These are phyloP conservation scores for Alethe castanea DNA, from an alignment of 2,113 vertebrate species.

Conservation along the genomic window DNA sequence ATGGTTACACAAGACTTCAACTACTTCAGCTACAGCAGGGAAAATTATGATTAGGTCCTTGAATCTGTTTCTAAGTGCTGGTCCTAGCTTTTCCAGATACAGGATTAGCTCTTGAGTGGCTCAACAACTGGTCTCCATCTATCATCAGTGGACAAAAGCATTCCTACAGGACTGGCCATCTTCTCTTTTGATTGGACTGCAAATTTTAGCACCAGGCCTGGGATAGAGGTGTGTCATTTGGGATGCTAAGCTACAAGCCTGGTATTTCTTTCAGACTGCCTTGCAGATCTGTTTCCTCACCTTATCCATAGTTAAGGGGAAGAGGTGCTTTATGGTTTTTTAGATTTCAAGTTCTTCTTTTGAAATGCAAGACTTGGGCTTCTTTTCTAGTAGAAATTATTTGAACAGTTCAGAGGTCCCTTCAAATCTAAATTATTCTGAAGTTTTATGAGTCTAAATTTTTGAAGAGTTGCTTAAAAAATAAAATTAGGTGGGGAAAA, in stretches of 20 bases:
- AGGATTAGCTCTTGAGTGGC: background rate
- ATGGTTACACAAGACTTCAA: background rate
- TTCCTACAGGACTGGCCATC: background rate
- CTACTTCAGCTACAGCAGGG: background rate
- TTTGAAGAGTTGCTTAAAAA: constrained; percentile 55
- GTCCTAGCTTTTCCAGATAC: background rate
- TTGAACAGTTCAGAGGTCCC: constrained; percentile 31
- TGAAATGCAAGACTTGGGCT: background rate
- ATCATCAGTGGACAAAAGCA: background rate
- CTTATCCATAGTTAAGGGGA: background rate
- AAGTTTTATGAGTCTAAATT: constrained; percentile 26
- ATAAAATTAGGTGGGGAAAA: constrained; percentile 42
- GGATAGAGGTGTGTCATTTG: background rate
- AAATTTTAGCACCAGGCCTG: background rate
- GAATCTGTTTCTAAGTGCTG: background rate
- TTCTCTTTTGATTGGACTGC: background rate
- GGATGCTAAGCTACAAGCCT: background rate
- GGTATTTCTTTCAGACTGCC: background rate
- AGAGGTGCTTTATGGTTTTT: constrained; percentile 6
- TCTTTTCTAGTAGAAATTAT: constrained; percentile 34
- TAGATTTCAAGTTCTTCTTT: background rate
- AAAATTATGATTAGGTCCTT: constrained; percentile 6
- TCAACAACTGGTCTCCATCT: background rate
- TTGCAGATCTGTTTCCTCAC: background rate
- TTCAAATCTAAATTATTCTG: constrained; percentile 34